Evolutionary conservation across 2,113 vertebrate species (phyloP).

Genomic region (Grammomys surdaster): DNA sequence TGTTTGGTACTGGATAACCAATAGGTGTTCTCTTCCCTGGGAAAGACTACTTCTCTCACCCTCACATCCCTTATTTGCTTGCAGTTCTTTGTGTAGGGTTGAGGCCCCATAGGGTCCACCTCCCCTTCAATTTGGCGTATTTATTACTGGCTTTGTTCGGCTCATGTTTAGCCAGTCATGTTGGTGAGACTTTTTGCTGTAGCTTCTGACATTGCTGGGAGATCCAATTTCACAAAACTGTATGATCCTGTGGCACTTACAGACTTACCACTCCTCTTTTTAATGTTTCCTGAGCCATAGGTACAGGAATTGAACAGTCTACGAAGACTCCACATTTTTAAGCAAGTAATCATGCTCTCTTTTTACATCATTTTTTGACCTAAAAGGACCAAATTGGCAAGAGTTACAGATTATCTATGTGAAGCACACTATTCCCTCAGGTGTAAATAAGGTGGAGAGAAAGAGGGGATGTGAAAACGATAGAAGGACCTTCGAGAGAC

Average conservation of each 20-base stretch:
- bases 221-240: not conserved
- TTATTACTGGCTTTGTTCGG: not conserved
- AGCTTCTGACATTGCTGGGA: not conserved
- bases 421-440: not conserved
- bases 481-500: constrained; percentile 7
- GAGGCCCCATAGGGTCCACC: not conserved
- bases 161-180: no score
- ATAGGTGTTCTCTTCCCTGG: not conserved
- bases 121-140: not conserved
- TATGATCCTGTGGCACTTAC: no score
- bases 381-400: not conserved
- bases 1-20: no score
- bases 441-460: not conserved
- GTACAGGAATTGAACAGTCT: not conserved
- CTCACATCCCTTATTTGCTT: not conserved
- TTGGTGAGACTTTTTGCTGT: not conserved
- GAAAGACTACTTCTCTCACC: not conserved
- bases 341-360: not conserved
- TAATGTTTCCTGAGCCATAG: not conserved
- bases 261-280: not conserved
- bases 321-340: not conserved
- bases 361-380: not conserved
- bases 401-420: not conserved
- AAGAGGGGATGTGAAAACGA: not conserved
- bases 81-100: not conserved